phyloP scores from a whole-genome alignment of 2,888 invertebrate species.

The Platycheirus albimanus region DNA sequence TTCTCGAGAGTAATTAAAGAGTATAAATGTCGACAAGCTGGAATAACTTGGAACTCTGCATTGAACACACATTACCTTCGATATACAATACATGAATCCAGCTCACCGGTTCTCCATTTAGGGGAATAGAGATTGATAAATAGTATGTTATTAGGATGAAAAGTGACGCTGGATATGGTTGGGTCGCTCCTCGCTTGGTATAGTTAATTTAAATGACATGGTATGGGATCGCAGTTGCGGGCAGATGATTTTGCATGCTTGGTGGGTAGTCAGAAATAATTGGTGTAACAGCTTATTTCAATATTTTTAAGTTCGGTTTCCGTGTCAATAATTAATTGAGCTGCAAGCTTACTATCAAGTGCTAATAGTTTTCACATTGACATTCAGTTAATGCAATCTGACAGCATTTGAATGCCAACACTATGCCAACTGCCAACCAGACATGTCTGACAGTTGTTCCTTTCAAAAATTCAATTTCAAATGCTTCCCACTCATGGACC shows the following conservation, averaged over 20 bases:
- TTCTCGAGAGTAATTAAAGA: conserved; percentile 40
- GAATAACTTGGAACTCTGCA: not conserved
- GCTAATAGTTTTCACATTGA: not conserved
- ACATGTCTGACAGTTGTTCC: conserved; percentile 28
- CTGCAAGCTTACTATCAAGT: not conserved
- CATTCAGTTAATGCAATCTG: conserved; percentile 32
- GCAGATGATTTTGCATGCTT: conserved; percentile 5
- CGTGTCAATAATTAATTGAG: not conserved
- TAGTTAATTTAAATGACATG: conserved; percentile 19
- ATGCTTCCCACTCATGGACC: conserved; percentile 41
- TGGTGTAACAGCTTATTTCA: not conserved
- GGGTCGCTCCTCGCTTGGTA: not conserved
- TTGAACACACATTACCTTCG: conserved; percentile 12
- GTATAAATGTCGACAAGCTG: conserved; percentile 11
- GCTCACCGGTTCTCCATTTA: conserved; percentile 27
- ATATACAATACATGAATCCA: conserved; percentile 1
- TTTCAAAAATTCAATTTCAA: conserved; percentile 46
- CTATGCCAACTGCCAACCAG: conserved; percentile 3
- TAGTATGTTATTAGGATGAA: conserved; percentile 26
- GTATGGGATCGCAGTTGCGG: not conserved
- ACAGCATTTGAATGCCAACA: conserved; percentile 26
- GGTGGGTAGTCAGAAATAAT: conserved; percentile 8
- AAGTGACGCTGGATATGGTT: conserved; percentile 17
- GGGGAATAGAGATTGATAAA: conserved; percentile 21
- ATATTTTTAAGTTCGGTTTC: too few relatives aligned